phyloP scores from a whole-genome alignment of 2,113 vertebrate genomes.

The Panthera uncia region DNA sequence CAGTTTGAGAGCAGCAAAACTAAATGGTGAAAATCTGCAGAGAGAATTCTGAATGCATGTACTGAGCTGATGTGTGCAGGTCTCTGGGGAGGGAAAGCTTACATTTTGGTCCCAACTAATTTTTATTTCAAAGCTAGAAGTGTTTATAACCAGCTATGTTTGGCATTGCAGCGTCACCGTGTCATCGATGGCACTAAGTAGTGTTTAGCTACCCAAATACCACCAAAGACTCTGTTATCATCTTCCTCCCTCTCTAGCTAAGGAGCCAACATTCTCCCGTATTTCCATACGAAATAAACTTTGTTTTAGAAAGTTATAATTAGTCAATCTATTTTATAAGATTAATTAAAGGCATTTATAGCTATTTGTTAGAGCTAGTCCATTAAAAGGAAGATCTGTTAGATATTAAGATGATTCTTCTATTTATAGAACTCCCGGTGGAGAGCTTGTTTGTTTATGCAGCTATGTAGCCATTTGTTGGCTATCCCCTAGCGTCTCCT shows the following conservation, averaged over 20 bases:
- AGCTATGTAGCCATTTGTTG: not conserved
- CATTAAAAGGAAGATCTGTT: not conserved
- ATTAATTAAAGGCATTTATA: not conserved
- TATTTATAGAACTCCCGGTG: not conserved
- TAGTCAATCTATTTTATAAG: not conserved
- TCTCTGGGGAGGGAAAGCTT: not conserved
- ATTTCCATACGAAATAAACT: not conserved
- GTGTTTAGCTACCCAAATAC: not conserved
- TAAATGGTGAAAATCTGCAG: not conserved
- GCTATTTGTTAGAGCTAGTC: not conserved
- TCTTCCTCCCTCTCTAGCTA: not conserved
- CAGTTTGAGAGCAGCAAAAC: not conserved
- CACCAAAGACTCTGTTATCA: not conserved
- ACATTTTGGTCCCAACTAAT: not conserved
- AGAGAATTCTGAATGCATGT: not conserved
- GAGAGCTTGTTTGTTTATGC: not conserved
- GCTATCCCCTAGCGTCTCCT: not conserved
- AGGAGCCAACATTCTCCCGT: not conserved
- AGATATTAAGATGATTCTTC: not conserved
- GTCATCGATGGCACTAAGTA: not conserved
- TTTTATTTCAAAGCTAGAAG: not conserved
- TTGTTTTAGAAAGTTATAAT: slow-evolving; percentile 7
- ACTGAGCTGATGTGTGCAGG: not conserved
- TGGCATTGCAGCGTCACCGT: not conserved
- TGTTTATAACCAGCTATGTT: not conserved